Evolutionary conservation across 2,113 vertebrate species (phyloP).

Genomic region (Cercopithecus mona): DNA sequence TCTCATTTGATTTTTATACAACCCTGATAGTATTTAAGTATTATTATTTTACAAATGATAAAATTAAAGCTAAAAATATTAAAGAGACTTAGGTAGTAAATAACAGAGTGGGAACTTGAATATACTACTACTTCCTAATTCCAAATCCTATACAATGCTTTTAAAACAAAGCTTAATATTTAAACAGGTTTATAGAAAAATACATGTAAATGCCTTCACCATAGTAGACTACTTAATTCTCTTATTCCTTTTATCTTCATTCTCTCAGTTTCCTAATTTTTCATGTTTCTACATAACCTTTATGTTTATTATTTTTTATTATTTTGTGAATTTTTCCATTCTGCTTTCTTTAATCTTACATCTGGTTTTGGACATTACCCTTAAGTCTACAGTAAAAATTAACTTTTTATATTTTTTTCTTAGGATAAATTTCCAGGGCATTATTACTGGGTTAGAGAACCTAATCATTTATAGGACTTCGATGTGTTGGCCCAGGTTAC

Average conservation of each 20-base stretch:
- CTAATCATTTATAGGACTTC: not conserved
- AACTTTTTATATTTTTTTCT: constrained; percentile 21
- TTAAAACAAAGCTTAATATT: constrained; percentile 41
- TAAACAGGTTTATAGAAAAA: constrained; percentile 23
- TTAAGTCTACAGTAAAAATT: constrained; percentile 29
- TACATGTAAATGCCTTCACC: not conserved
- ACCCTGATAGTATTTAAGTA: not conserved
- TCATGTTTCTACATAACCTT: not conserved
- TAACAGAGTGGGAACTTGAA: constrained; percentile 17
- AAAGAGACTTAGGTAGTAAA: not conserved
- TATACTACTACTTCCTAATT: not conserved
- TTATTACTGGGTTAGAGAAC: not conserved
- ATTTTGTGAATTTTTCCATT: not conserved
- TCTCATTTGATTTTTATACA: not conserved
- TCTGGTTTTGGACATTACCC: not conserved
- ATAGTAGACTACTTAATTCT: not conserved
- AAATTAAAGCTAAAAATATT: not conserved
- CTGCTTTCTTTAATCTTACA: not conserved
- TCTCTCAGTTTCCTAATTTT: not conserved
- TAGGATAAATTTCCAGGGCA: not conserved
- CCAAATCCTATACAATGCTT: not conserved
- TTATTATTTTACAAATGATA: constrained; percentile 34
- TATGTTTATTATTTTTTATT: not conserved
- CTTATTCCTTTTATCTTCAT: not conserved
- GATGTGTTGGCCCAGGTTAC: not conserved